Base-by-base conservation (phyloP, 2,888 invertebrate species). In the Drosophila multiciliata region DNA sequence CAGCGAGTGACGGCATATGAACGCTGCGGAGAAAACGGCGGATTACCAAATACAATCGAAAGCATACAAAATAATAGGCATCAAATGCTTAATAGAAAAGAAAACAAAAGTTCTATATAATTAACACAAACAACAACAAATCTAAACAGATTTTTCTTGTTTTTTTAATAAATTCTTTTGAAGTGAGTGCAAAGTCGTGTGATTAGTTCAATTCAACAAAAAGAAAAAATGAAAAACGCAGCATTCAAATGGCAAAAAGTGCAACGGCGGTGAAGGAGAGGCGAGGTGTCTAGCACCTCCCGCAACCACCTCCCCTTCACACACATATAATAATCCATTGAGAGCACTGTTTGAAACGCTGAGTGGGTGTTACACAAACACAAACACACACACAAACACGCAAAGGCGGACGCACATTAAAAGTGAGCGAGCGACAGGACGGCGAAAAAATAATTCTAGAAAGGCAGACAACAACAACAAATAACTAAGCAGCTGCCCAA, bases 1-100 rank as follows among this genome's bases (percentile, higher is more conserved):
- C 89, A 90, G 92, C 92, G 92, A 92, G 91, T 92, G 92, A 92
- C 88, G 88, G 83, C 86, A 82, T 75, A 87, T 73, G 77, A 85
- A 78, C 78, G 80, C 80, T 78, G 75, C 84, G 83, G 88, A 85
- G 83, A 78, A 82, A 88, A 87, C 85, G 82, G 71, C 72, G 87
- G 75, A 87, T 81, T 75, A 74, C 60, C 75, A 66, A 86, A 83
- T 55, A 61, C 54, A 67, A 62, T 38, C 55, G 54, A 40, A 74
- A 59, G 54, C 54, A 69, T 48, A 67, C 60, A 49, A 62, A 64
- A 48, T 35, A 63, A 67, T 59, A 58, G 40, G 42, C 57, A 57
- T 40, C 40, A 65, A 50, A 45, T 38, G 75, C 53, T 54, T 17
- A 70, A 68, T 52, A 65, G 63, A 49, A 71, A 57, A 35, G 57